These are phyloP conservation scores for Drosophila villosipedis DNA, from an alignment of 2,888 invertebrate genomes.

Conservation along the genomic window DNA sequence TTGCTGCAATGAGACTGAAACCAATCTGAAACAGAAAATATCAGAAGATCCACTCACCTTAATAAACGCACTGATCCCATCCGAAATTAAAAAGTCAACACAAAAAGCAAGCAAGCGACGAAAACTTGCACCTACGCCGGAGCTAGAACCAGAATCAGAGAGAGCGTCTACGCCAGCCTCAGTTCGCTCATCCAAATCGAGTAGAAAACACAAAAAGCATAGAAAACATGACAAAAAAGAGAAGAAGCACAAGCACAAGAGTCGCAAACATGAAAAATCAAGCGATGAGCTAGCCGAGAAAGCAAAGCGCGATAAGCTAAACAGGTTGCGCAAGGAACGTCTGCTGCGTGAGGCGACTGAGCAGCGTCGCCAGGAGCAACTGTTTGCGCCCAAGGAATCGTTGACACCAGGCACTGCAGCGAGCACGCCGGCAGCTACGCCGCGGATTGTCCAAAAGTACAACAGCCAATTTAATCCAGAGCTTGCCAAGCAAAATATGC, in stretches of 20 bases:
- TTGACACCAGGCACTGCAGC: conserved; percentile 35
- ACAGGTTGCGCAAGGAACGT: conserved; percentile 85
- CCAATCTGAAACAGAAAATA: conserved; percentile 89
- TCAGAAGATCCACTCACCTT: conserved; percentile 90
- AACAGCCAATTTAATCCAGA: conserved; percentile 99
- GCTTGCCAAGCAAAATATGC: conserved; percentile 91
- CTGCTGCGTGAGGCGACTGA: conserved; percentile 93
- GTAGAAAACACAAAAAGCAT: conserved; percentile 28
- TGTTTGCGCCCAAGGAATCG: conserved; percentile 88
- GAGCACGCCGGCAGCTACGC: conserved; percentile 55
- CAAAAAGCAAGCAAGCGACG: conserved; percentile 14
- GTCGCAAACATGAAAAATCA: conserved; percentile 39
- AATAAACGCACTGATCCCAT: conserved; percentile 86
- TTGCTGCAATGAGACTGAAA: conserved; percentile 85
- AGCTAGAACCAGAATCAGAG: background rate
- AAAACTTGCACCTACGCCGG: conserved; percentile 4
- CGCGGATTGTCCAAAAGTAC: conserved; percentile 91
- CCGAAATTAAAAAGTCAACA: conserved; percentile 43
- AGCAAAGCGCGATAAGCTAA: conserved; percentile 81
- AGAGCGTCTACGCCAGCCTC: background rate
- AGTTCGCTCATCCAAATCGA: conserved; percentile 4
- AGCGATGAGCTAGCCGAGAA: conserved; percentile 10
- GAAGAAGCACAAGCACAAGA: conserved; percentile 66
- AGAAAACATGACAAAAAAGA: conserved; percentile 50
- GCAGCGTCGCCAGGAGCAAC: conserved; percentile 88